Conservation (phyloP, 2,888 invertebrate species). For the Drosophila maculinotata region DNA sequence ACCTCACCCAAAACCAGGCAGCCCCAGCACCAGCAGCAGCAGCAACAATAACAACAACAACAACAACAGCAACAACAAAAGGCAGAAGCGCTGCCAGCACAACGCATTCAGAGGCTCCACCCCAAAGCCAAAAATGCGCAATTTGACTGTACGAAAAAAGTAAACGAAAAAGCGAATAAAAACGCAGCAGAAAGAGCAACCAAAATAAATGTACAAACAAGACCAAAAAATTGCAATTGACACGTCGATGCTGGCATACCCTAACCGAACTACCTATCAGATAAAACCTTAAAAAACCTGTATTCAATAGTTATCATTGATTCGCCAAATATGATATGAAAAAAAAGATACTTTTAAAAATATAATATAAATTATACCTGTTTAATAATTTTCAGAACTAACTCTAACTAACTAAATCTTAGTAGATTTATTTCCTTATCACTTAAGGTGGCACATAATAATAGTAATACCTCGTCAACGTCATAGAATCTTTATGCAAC, state of each 20-base stretch:
- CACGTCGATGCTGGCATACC: too few relatives aligned
- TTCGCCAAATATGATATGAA: too few relatives aligned
- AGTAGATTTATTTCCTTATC: too few relatives aligned
- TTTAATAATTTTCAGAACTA: too few relatives aligned
- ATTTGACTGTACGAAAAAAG: constrained; percentile 73
- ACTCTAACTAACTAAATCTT: too few relatives aligned
- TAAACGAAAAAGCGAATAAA: constrained; percentile 66
- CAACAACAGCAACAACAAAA: constrained; percentile 51
- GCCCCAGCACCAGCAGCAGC: constrained; percentile 25
- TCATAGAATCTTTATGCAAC: too few relatives aligned
- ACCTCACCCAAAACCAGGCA: constrained; percentile 74
- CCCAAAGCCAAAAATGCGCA: constrained; percentile 79
- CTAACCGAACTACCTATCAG: too few relatives aligned
- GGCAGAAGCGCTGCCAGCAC: constrained; percentile 56
- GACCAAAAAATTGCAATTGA: constrained; percentile 7
- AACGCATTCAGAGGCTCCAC: constrained; percentile 74
- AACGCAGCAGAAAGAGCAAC: constrained; percentile 73
- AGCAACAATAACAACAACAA: constrained; percentile 2
- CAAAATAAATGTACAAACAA: constrained; percentile 69
- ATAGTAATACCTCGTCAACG: too few relatives aligned
- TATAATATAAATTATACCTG: neutral
- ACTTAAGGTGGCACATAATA: neutral
- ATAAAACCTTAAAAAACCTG: too few relatives aligned
- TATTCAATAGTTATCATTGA: too few relatives aligned
- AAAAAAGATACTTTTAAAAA: too few relatives aligned